A percentile compares a stretch with the other conserved stretches of the same genome.
These are phyloP conservation scores for Drepanosiphum platanoidis DNA, from an alignment of 2,888 invertebrate species.

Conservation along the genomic window DNA sequence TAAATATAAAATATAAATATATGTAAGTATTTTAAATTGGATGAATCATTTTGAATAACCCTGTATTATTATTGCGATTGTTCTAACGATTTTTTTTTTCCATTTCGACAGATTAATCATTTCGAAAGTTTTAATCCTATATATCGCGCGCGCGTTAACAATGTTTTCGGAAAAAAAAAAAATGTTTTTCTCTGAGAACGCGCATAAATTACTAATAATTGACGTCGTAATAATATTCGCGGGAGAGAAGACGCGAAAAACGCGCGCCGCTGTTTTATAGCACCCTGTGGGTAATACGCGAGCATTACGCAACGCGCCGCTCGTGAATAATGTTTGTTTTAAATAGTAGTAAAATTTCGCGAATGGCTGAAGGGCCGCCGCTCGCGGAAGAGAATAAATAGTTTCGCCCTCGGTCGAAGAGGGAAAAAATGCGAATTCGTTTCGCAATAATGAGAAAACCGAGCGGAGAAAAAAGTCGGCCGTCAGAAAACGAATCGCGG, in stretches of 20 bases:
- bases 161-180: neutral
- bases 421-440: conserved; percentile 31
- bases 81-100: neutral
- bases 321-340: conserved; percentile 36
- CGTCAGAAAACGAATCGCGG: neutral
- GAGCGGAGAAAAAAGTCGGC: neutral
- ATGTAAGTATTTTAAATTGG: too few species aligned
- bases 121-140: neutral
- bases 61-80: neutral
- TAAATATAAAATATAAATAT: too few species aligned
- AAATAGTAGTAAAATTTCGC: conserved; percentile 23
- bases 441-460: conserved; percentile 12
- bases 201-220: conserved; percentile 29
- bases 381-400: conserved; percentile 23
- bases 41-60: too few species aligned
- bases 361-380: conserved; percentile 1
- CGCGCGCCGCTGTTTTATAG: neutral
- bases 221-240: conserved; percentile 1
- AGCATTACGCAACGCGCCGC: neutral
- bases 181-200: neutral
- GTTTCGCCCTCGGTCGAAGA: neutral
- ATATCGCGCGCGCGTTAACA: neutral
- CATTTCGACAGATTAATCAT: neutral
- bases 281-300: conserved; percentile 14
- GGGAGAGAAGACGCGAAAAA: neutral